These are phyloP conservation scores for Galemys pyrenaicus DNA, from an alignment of 2,113 vertebrate species.

Conservation along the genomic window DNA sequence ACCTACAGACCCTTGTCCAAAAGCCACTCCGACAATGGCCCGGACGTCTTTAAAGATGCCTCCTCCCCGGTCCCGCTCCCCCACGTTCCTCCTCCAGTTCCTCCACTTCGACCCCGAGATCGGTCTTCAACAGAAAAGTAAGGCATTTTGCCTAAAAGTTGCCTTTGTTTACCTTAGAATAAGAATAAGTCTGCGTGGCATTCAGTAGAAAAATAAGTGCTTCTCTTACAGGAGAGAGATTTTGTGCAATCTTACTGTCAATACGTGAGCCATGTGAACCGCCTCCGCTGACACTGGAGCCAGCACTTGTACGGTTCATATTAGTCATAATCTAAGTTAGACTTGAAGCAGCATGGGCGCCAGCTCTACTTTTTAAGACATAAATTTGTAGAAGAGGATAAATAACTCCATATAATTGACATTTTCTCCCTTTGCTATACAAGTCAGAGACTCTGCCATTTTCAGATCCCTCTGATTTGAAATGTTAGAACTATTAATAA, in stretches of 20 bases:
- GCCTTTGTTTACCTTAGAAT: not conserved
- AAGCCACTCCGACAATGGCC: constrained; percentile 91
- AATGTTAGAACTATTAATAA: constrained; percentile 13
- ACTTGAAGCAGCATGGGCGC: not conserved
- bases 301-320: not conserved
- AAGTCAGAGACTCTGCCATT: not conserved
- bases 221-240: rapidly evolving
- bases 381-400: not conserved
- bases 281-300: not conserved
- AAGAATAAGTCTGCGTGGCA: not conserved
- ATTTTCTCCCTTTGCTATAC: not conserved
- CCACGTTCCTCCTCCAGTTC: constrained; percentile 90
- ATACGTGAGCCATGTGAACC: not conserved
- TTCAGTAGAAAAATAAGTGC: not conserved
- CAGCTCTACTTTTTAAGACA: not conserved
- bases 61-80: constrained; percentile 83
- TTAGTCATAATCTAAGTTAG: not conserved
- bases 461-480: constrained; percentile 9
- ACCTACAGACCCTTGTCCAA: constrained; percentile 96
- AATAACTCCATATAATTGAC: not conserved
- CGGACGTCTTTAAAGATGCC: constrained; percentile 84
- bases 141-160: constrained; percentile 63
- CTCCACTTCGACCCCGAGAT: constrained; percentile 91
- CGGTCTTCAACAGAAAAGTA: constrained; percentile 90
- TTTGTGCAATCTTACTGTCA: rapidly evolving